Evolutionary conservation across 1,140 invertebrate genomes (phyloP), one percentile per base, ranked within the genome.

Genomic region (Nomia melanderi): DNA sequence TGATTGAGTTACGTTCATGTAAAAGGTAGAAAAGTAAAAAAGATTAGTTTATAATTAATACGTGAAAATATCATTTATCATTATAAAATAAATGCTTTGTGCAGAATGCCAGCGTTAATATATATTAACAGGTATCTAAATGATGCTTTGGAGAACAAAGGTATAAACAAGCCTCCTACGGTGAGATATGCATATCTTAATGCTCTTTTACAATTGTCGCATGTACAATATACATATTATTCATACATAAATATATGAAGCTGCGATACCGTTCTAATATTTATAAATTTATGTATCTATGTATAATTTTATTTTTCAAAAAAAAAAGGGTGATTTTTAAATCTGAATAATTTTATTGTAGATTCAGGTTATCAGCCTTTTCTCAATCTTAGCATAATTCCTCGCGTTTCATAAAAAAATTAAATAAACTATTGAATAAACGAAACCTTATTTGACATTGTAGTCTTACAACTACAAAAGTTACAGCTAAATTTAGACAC

Each of bases 401-500:
- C 20, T 78, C 39, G 53, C 63, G n/a, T 60, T 62, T 62, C 33
- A 60, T 77, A 62, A 65, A 75, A 67, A 67, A 75, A 60, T 39
- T 66, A 83, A 78, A 47, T 71, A 76, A 76, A n/a, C 54, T 36
- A 67, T 56, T 76, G 41, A 84, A 84, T 60, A 54, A 79, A 83
- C 63, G 50, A 80, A 78, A 73, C 50, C 56, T 72, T 41, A 79
- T 76, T 50, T 81, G 85, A 89, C 90, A 86, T 86, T 85, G 83
- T 86, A 88, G 81, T 83, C 78, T 87, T 92, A 90, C 78, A 88
- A 88, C 85, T 92, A 91, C 86, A 88, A 77, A 89, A 88, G 89
- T 87, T 92, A 92, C 70, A 88, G 81, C 87, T 92, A 92, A 89
- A 90, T 92, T 92, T 92, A 92, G 90, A 92, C 90, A 92, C 91